A percentile compares a stretch with the other conserved stretches of the same genome.
Evolutionary conservation across 2,888 invertebrate species (phyloP).

Genomic region (Epinotia brunnichana): DNA sequence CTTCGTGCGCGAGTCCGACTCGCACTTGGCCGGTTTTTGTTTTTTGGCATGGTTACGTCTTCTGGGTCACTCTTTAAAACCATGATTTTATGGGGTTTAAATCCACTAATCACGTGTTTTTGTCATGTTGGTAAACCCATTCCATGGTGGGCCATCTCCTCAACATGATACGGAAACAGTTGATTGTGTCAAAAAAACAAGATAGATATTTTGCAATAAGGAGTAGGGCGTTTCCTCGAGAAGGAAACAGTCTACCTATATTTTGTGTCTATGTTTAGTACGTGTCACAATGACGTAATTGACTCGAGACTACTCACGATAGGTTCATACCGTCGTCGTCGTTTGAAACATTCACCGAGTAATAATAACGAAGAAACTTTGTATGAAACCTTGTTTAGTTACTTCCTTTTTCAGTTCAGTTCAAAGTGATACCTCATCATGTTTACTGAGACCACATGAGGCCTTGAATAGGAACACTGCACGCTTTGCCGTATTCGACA

Average conservation of each 20-base stretch:
- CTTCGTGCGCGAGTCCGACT: no score
- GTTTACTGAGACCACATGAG: conserved; percentile 52
- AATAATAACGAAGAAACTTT: neutral
- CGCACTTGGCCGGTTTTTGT: no score
- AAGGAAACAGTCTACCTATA: neutral
- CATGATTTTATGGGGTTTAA: no score
- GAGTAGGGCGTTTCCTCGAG: neutral
- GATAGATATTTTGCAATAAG: no score
- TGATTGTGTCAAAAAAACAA: no score
- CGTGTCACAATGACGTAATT: conserved; percentile 22
- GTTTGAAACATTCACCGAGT: no score
- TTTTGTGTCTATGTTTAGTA: neutral
- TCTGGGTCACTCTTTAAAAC: no score
- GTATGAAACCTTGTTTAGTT: neutral
- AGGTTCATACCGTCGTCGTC: neutral
- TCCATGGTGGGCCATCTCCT: no score
- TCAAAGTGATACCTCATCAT: conserved; percentile 38
- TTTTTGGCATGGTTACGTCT: no score
- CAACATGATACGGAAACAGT: no score
- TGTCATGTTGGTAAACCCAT: no score
- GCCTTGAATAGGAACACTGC: conserved; percentile 49
- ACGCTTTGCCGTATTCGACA: conserved; percentile 23
- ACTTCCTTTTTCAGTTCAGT: conserved; percentile 25
- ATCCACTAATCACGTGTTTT: no score
- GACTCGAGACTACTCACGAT: conserved; percentile 3